Evolutionary conservation across 2,888 invertebrate species (phyloP), one percentile per base, ranked within the genome.

Genomic region (Oeneis ivallda): DNA sequence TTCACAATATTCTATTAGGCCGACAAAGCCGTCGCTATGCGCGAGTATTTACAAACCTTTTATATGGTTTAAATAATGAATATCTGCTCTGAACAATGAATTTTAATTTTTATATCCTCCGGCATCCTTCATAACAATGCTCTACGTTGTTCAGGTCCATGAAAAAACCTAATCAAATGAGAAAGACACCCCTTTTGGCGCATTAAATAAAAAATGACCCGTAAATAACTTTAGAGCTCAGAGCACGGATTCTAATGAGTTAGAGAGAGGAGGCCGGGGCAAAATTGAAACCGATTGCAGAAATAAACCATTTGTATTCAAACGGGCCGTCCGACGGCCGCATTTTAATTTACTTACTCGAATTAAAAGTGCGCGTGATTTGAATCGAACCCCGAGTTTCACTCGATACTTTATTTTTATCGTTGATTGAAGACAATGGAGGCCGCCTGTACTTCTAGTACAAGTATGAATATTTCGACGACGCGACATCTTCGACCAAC

Each of bases 311-410:
- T 92, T 92, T 90, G 91, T 90, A 92, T 92, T 91, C 91, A 88
- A 87, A 86, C 84, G 75, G 77, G 74, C 75, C 68, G 72, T 68
- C 79, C 78, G 79, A 76, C 81, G 76, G 89, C 88, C 90, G 84
- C 89, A 87, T 89, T 91, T 92, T 92, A 92, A 92, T 92, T 91
- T 92, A 92, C 90, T 91, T 89, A 89, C 84, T 80, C 81, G 84
- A 89, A 90, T 92, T 90, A 90, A 90, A 90, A 89, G 71, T 85
- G 87, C 82, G 87, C 91, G 91, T 91, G 91, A 86, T 89, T 80
- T 81, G 89, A 89, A 89, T 90, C 69, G 81, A 77, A 86, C 84
- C 78, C 76, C 54, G 74, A 74, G 70, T 81, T 83, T 83, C 79
- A 82, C 78, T 68, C 76, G 80, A 86, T 82, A 84, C 88, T 88